Evolutionary conservation across 2,888 invertebrate genomes (phyloP).

Genomic region (Cerceris ruficornis): DNA sequence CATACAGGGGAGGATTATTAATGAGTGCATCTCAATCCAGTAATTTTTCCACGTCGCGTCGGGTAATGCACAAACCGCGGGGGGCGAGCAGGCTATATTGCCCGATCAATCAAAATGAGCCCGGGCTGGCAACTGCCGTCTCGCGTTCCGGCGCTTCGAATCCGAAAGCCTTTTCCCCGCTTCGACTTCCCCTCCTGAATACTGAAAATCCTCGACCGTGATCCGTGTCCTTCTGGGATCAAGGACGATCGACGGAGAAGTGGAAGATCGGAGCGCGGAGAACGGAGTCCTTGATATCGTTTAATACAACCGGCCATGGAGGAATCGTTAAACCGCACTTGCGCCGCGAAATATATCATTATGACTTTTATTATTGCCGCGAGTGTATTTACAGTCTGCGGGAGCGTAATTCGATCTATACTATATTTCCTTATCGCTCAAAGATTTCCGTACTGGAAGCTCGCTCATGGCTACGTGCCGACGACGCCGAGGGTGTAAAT

Average conservation of each 20-base stretch:
- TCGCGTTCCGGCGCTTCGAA: constrained; percentile 47
- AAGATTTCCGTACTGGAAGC: background rate
- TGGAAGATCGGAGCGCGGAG: background rate
- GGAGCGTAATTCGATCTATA: constrained; percentile 46
- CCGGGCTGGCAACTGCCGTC: constrained; percentile 70
- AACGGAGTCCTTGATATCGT: constrained; percentile 22
- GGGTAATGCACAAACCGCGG: constrained; percentile 79
- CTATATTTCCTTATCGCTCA: constrained; percentile 40
- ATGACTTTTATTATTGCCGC: constrained; percentile 44
- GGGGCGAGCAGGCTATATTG: constrained; percentile 80
- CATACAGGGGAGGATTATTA: constrained; percentile 74
- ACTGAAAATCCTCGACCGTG: constrained; percentile 62
- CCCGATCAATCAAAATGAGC: constrained; percentile 80
- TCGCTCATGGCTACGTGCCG: too few species aligned
- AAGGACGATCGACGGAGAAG: constrained; percentile 41
- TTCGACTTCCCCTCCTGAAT: constrained; percentile 14
- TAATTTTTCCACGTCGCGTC: constrained; percentile 79
- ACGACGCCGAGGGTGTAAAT: constrained; percentile 19
- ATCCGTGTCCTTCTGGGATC: constrained; percentile 50
- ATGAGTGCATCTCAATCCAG: constrained; percentile 81
- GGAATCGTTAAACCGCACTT: constrained; percentile 52
- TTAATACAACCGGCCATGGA: constrained; percentile 6
- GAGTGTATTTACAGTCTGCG: background rate
- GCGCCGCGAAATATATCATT: constrained; percentile 40
- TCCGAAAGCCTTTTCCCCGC: constrained; percentile 62